These are phyloP conservation scores for Anolis sagrei DNA, from an alignment of 2,113 vertebrate genomes.

Conservation along the genomic window DNA sequence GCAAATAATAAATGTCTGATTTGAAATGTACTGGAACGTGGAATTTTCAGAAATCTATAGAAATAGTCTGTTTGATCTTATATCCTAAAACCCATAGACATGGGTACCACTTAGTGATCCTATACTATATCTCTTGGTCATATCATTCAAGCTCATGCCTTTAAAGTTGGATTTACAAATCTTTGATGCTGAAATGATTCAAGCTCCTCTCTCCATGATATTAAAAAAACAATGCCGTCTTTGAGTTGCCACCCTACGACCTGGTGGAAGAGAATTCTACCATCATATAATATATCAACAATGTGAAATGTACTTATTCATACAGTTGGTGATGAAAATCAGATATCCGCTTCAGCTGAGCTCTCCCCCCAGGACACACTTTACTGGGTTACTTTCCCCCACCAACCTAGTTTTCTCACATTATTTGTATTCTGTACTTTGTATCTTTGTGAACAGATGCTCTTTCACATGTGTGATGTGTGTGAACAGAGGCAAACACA, in stretches of 20 bases:
- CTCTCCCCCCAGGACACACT: not conserved
- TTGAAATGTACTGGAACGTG: too few species aligned
- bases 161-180: conserved; percentile 20
- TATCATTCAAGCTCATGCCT: conserved; percentile 22
- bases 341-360: not conserved
- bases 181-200: conserved; percentile 18
- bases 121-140: not conserved
- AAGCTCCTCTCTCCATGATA: not conserved
- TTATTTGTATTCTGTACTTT: conserved; percentile 8
- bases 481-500: not conserved
- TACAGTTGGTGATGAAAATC: conserved; percentile 2
- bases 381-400: conserved; percentile 27
- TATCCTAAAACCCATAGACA: too few species aligned
- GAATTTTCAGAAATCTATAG: not conserved
- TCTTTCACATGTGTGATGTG: not conserved
- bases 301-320: conserved; percentile 13
- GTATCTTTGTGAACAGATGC: not conserved
- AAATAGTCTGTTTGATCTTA: not conserved
- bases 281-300: conserved; percentile 46
- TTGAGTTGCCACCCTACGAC: not conserved
- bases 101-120: not conserved
- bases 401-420: not conserved
- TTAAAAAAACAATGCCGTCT: not conserved
- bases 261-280: not conserved
- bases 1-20: too few species aligned